Base-by-base conservation (phyloP, 1,140 invertebrate genomes). In the Lanistes nyassanus region DNA sequence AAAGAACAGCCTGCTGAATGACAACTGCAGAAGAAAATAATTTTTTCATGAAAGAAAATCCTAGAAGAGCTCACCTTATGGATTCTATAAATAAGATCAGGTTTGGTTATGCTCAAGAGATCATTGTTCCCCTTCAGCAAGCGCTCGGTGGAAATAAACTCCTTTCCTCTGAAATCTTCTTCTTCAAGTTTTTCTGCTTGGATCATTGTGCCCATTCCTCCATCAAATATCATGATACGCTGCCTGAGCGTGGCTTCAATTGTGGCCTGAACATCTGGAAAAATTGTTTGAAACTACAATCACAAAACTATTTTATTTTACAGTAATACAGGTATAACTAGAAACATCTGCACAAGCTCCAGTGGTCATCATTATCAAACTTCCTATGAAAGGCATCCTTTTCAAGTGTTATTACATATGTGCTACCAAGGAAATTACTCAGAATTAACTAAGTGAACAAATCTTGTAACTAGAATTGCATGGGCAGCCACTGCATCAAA, bases 161-260 rank as follows among this genome's bases (percentile, higher is more conserved):
- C 85, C 60, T 85, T 75, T 6, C 90, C 91, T 62, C 91, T 78
- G 77, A 91, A 93, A 80, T 92, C 91, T 36, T 90, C 85, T 81
- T 93, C 92, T 64, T 90, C 89, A 62, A 93, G 83, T 42, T 85
- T 82, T 75, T 91, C 84, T 56, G 87, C 82, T 79, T 93, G 92
- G 60, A 93, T 92, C 92, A 93, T 93, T 7, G 92, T 93, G 34
- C 92, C 92, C 92, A 93, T 93, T 9, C 91, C 92, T 58, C 92
- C 92, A 88, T 93, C 92, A 80, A 93, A 91, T 42, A 93, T 88
- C 83, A 93, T 86, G 72, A 93, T 92, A 53, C 91, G 80, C 72
- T 89, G 71, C 67, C 80, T 76, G 51, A 89, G 75, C 34, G 81
- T 83, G 3, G 71, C 65, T 19, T 76, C 64, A 64, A 88, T 77